These are phyloP conservation scores for Bubalus kerabau DNA, from an alignment of 2,113 vertebrate genomes.

Conservation along the genomic window DNA sequence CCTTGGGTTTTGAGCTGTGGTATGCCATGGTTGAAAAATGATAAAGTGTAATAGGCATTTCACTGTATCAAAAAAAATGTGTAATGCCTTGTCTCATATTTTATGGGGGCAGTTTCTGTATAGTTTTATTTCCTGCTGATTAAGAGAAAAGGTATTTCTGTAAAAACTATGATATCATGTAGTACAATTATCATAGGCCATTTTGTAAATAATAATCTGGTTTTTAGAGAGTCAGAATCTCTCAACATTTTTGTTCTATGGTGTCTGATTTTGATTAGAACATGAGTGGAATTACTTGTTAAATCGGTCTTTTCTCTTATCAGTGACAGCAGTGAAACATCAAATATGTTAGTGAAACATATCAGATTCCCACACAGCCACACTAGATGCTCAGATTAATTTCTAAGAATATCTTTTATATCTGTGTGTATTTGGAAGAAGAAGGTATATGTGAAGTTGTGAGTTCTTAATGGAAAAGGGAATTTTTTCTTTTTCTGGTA, in stretches of 20 bases:
- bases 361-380: neutral
- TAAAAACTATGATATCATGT: neutral
- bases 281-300: neutral
- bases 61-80: neutral
- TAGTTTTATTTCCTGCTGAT: neutral
- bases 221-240: neutral
- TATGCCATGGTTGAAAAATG: slow-evolving; percentile 54
- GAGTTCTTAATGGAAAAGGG: neutral
- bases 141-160: neutral
- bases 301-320: neutral
- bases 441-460: neutral
- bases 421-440: neutral
- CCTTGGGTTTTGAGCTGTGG: slow-evolving; percentile 52
- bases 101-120: neutral
- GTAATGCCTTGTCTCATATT: neutral
- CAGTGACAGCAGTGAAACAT: neutral
- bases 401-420: neutral
- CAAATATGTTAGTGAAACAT: neutral
- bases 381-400: neutral
- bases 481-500: neutral
- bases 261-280: neutral
- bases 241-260: neutral
- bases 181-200: neutral
- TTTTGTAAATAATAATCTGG: neutral
- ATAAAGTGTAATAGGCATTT: neutral